Evolutionary conservation across 1,140 invertebrate species (phyloP), one percentile per base, ranked within the genome.

Genomic region (Bombus fervidus): DNA sequence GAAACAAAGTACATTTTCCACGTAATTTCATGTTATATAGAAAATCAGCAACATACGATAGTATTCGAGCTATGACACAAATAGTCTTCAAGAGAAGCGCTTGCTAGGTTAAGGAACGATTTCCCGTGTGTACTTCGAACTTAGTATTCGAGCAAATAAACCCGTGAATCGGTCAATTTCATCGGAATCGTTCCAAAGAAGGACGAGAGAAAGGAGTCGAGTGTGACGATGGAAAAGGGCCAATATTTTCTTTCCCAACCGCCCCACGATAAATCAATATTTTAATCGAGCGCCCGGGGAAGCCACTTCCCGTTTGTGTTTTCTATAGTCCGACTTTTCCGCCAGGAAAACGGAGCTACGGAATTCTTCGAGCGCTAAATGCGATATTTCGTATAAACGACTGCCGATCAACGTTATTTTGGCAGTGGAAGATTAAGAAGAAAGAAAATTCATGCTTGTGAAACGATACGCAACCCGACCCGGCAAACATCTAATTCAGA

Each of bases 161-260:
- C 12, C 15, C 59, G 15, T 28, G 43, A 57, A 78, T 57, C 64
- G 81, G 13, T 41, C 75, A 10, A 78, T 83, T 43, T 69, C 74
- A 57, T 77, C 71, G 59, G 25, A 69, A n/a, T 25, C 34, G 28
- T 18, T 13, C 15, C 4, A 28, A 2, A 22, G 47, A 62, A 25
- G 8, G n/a, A 15, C 8, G 25, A 41, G 28, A 72, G 64, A 53
- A 66, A 66, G 22, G 57, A 74, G 31, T n/a, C 3, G 13, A 31
- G 6, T 12, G 22, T 37, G 3, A 9, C 9, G n/a, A 81, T 31
- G 43, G 53, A 47, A 73, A 66, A 41, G 31, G 78, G 68, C 39
- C 78, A 43, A 83, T 83, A 78, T 76, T 77, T 83, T 83, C 73
- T 53, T 34, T 57, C 8, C 25, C n/a, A 18, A 9, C 64, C 13